Evolutionary conservation across 2,797 vertebrate species (phyloP).

Genomic region (Poecilia wingei): DNA sequence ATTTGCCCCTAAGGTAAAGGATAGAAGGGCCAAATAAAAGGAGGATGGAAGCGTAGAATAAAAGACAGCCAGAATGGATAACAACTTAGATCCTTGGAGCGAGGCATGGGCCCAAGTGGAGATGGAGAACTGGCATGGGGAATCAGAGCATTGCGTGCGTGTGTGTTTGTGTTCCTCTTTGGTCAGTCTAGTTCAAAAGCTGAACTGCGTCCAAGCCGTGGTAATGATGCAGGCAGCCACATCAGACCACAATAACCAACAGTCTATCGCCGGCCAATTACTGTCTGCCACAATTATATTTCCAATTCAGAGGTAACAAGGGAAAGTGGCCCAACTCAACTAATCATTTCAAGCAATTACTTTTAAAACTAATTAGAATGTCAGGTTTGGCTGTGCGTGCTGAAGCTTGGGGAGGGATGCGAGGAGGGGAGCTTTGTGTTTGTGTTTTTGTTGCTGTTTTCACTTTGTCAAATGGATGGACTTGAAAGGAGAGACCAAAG

Average conservation of each 20-base stretch:
- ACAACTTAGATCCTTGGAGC: conserved; percentile 73
- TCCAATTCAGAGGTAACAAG: conserved; percentile 81
- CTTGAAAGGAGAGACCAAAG: conserved; percentile 66
- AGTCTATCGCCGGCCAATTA: conserved; percentile 82
- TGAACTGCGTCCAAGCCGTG: conserved; percentile 77
- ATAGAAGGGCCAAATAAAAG: conserved; percentile 44
- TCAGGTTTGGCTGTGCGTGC: conserved; percentile 75
- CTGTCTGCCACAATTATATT: conserved; percentile 83
- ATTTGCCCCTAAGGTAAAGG: conserved; percentile 64
- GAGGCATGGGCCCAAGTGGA: conserved; percentile 52
- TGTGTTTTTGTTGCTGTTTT: conserved; percentile 81
- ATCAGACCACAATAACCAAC: conserved; percentile 83
- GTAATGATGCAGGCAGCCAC: conserved; percentile 79
- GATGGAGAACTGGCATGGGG: conserved; percentile 71
- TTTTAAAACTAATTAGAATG: conserved; percentile 84
- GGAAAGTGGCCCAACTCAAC: conserved; percentile 82
- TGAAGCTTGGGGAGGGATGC: conserved; percentile 39
- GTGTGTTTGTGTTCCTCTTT: conserved; percentile 81
- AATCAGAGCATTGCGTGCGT: conserved; percentile 79
- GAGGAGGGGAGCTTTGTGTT: conserved; percentile 68
- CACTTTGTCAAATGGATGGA: conserved; percentile 72
- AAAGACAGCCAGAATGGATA: conserved; percentile 51
- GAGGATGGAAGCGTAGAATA: conserved; percentile 33
- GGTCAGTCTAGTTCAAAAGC: conserved; percentile 81
- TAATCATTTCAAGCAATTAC: conserved; percentile 86